phyloP scores from a whole-genome alignment of 2,888 invertebrate genomes.

The Mayetiola destructor region DNA sequence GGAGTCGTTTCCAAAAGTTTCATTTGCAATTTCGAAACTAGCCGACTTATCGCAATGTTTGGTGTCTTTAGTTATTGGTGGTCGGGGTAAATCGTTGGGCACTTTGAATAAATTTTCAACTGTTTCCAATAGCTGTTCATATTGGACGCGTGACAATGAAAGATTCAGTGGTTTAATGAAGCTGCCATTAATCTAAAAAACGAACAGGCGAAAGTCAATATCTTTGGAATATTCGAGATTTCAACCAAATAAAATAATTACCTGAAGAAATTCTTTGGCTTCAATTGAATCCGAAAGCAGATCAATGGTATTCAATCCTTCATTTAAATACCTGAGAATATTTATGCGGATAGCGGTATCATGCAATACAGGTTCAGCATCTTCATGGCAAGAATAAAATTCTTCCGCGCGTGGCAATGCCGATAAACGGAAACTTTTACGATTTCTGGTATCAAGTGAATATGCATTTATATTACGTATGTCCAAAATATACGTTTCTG shows the following conservation, averaged over 20 bases:
- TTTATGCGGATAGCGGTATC: conserved; percentile 69
- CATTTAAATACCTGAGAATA: conserved; percentile 36
- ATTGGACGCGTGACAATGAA: conserved; percentile 71
- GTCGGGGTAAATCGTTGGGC: conserved; percentile 22
- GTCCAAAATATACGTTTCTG: conserved; percentile 46
- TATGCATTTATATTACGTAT: conserved; percentile 78
- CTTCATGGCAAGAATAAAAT: conserved; percentile 56
- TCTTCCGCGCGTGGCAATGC: conserved; percentile 44
- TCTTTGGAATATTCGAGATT: background rate
- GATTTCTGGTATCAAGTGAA: conserved; percentile 48
- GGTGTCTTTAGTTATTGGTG: conserved; percentile 26
- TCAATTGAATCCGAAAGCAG: conserved; percentile 1
- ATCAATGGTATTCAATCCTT: background rate
- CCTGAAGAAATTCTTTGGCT: conserved; percentile 15
- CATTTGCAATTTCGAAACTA: background rate
- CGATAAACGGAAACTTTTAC: conserved; percentile 31
- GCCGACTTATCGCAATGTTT: background rate
- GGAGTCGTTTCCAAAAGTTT: conserved; percentile 16
- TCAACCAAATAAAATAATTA: background rate
- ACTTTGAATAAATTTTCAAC: conserved; percentile 31
- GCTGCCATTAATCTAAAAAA: conserved; percentile 52
- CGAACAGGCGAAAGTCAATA: conserved; percentile 3
- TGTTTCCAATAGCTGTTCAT: conserved; percentile 76
- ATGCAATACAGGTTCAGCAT: conserved; percentile 76
- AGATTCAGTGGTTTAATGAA: conserved; percentile 75